These are phyloP conservation scores for Platyscapa corneri DNA, from an alignment of 1,140 invertebrate genomes.

Conservation along the genomic window DNA sequence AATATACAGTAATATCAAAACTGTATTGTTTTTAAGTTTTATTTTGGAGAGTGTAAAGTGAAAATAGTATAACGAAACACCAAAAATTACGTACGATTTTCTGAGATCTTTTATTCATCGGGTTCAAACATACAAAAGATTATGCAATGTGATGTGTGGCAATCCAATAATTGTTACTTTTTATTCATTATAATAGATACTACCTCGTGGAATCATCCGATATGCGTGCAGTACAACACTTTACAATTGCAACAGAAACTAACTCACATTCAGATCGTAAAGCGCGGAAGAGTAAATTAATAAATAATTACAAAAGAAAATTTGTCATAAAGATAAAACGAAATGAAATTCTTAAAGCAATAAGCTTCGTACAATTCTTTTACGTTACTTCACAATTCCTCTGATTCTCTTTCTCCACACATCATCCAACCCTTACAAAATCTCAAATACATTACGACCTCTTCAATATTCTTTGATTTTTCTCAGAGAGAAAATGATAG, in stretches of 20 bases:
- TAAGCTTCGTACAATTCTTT: slow-evolving; percentile 16
- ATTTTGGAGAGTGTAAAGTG: background rate
- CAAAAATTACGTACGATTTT: slow-evolving; percentile 51
- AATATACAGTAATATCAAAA: background rate
- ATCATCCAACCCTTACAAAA: background rate
- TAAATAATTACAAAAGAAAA: slow-evolving; percentile 27
- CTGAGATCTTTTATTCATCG: slow-evolving; percentile 70
- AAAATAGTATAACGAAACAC: background rate
- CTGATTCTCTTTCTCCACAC: background rate
- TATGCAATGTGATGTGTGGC: slow-evolving; percentile 64
- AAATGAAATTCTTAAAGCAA: background rate
- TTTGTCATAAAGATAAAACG: background rate
- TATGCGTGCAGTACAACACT: slow-evolving; percentile 21
- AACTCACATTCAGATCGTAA: background rate
- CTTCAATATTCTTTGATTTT: slow-evolving; percentile 17
- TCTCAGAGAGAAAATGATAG: background rate
- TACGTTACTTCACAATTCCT: background rate
- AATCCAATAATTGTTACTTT: slow-evolving; percentile 59
- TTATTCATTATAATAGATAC: slow-evolving; percentile 53
- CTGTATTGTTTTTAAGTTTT: background rate
- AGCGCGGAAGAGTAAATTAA: background rate
- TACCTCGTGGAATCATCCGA: slow-evolving; percentile 51
- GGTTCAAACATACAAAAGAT: slow-evolving; percentile 68
- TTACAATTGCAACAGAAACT: slow-evolving; percentile 13
- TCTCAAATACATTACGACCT: background rate